Base-by-base conservation (phyloP, 2,888 invertebrate species). In the Cryptocephalus moraei region DNA sequence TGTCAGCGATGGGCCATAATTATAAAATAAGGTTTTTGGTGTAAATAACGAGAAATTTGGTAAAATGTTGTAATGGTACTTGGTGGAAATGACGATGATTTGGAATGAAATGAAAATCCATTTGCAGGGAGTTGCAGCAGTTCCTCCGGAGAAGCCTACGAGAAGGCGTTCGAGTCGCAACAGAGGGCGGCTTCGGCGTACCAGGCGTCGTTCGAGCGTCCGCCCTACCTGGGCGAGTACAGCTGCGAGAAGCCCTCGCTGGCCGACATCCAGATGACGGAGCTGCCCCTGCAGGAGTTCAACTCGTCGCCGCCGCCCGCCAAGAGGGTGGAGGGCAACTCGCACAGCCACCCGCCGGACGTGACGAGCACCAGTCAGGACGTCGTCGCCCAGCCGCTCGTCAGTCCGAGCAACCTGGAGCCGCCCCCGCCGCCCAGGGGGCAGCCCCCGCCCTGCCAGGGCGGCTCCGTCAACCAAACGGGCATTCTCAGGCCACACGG, bases 61-160 rank as follows among this genome's bases (percentile, higher is more conserved):
- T n/a, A n/a, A n/a, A n/a, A n/a, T n/a, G n/a, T n/a, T n/a, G n/a
- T n/a, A n/a, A n/a, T n/a, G n/a, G n/a, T n/a, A n/a, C n/a, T n/a
- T n/a, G n/a, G n/a, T n/a, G n/a, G n/a, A n/a, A n/a, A n/a, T n/a
- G n/a, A n/a, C n/a, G n/a, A n/a, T n/a, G n/a, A n/a, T n/a, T n/a
- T n/a, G n/a, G n/a, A n/a, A n/a, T n/a, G n/a, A n/a, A n/a, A n/a
- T n/a, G n/a, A n/a, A n/a, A n/a, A n/a, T n/a, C n/a, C n/a, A 22
- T 42, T 50, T 53, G 77, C 79, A 12, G 84, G 83, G 13, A 82
- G 82, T 62, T 82, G 82, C 41, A 81, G 82, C 45, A 76, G 80
- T 54, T 78, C 82, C 31, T 67, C 73, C 42, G 69, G 67, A 39
- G 81, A 78, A 56, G 77, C 75, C 56, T 81, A 77, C 61, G 80